Percentiles rank a stretch among this genome's conserved stretches.
Conservation (phyloP, 2,888 invertebrate genomes). For the Lycaena phlaeas region DNA sequence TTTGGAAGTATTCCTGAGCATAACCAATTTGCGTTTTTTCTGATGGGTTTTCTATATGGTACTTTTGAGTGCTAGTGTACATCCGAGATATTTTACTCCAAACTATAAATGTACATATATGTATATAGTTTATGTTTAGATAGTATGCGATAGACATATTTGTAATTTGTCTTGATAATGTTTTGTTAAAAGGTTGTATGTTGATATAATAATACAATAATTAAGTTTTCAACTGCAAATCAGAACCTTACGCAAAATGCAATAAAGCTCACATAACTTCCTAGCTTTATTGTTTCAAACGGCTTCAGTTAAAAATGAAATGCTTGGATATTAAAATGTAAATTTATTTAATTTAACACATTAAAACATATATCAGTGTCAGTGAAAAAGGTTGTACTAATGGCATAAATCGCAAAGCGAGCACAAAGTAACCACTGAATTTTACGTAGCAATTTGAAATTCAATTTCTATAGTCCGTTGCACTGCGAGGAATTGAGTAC, state of each 20-base stretch:
- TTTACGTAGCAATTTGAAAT: conserved; percentile 57
- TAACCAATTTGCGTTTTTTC: conserved; percentile 5
- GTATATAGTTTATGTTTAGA: neutral
- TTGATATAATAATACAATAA: no score
- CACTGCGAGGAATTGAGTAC: conserved; percentile 32
- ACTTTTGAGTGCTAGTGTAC: neutral
- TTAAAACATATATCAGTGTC: conserved; percentile 13
- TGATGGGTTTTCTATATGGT: neutral
- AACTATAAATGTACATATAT: neutral
- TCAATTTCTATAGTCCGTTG: conserved; percentile 46
- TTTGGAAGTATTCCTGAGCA: neutral
- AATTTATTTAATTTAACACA: neutral
- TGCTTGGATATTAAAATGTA: neutral
- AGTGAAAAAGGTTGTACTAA: conserved; percentile 43
- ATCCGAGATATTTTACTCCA: neutral
- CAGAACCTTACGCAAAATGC: no score
- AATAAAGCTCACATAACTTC: no score
- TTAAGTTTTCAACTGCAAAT: no score
- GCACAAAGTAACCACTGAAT: conserved; percentile 52
- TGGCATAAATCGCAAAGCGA: conserved; percentile 63
- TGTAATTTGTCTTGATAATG: no score
- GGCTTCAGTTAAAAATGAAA: no score
- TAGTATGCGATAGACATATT: no score
- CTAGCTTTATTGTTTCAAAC: no score
- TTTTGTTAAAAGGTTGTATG: no score